Evolutionary conservation across 2,888 invertebrate genomes (phyloP).

Genomic region (Agrotis clavis): DNA sequence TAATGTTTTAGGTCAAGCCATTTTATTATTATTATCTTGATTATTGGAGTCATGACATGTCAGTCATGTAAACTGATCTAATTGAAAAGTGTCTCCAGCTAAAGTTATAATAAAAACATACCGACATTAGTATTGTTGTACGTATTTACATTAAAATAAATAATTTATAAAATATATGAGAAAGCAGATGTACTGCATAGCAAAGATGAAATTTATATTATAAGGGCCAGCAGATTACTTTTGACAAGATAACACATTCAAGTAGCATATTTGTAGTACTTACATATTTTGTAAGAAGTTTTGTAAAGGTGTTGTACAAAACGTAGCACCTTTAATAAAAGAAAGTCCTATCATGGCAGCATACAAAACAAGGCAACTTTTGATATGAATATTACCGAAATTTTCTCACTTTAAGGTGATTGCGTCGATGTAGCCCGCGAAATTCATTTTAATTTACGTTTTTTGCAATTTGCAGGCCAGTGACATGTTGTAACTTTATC

Average conservation of each 20-base stretch:
- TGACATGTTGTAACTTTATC: too few relatives aligned
- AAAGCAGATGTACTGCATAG: neutral
- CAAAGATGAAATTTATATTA: neutral
- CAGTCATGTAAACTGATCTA: constrained; percentile 19
- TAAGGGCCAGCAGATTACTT: neutral
- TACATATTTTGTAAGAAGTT: neutral
- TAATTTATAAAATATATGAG: neutral
- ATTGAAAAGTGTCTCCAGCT: constrained; percentile 7
- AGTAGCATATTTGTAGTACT: neutral
- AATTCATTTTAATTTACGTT: too few relatives aligned
- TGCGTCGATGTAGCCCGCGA: too few relatives aligned
- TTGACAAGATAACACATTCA: neutral
- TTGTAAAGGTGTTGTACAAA: neutral
- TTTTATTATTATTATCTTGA: constrained; percentile 17
- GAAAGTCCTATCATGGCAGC: neutral
- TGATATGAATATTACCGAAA: neutral
- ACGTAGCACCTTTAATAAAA: constrained; percentile 1
- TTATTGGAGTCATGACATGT: neutral
- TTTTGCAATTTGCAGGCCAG: too few relatives aligned
- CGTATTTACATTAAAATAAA: neutral
- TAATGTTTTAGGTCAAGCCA: constrained; percentile 23
- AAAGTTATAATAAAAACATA: neutral
- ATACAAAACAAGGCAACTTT: constrained; percentile 5
- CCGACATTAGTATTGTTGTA: constrained; percentile 11
- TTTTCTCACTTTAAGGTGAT: too few relatives aligned